These are phyloP conservation scores for Synergus japonicus DNA, from an alignment of 2,888 invertebrate species.

Conservation along the genomic window DNA sequence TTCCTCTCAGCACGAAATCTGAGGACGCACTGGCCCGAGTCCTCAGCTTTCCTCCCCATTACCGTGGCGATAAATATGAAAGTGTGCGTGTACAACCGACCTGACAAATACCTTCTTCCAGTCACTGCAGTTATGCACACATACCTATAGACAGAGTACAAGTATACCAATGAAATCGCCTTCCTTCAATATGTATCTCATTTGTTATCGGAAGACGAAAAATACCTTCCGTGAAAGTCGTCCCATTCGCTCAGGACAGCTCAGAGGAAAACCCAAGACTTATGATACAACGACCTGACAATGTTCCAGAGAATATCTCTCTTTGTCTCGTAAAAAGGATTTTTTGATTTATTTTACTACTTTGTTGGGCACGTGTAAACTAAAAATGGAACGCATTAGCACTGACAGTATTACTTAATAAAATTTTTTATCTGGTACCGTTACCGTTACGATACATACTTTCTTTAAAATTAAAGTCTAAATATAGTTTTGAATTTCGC, in stretches of 20 bases:
- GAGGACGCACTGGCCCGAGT: slow-evolving; percentile 67
- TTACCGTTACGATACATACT: too few species aligned
- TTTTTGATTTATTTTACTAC: not conserved
- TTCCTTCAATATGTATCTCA: slow-evolving; percentile 32
- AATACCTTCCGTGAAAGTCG: slow-evolving; percentile 37
- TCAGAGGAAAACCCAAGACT: not conserved
- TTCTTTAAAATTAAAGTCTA: too few species aligned
- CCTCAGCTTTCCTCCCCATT: slow-evolving; percentile 60
- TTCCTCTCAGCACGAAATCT: slow-evolving; percentile 68
- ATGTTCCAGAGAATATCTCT: slow-evolving; percentile 9
- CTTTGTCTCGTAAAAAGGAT: not conserved
- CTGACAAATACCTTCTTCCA: slow-evolving; percentile 51
- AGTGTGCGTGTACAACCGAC: slow-evolving; percentile 59
- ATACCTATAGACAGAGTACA: not conserved
- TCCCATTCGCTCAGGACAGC: slow-evolving; percentile 17
- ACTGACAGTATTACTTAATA: too few species aligned
- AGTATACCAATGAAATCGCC: slow-evolving; percentile 14
- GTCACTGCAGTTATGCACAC: slow-evolving; percentile 45
- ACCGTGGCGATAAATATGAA: slow-evolving; percentile 65
- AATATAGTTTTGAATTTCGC: too few species aligned
- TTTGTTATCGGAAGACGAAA: slow-evolving; percentile 34
- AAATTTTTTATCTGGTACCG: too few species aligned
- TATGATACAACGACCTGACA: not conserved
- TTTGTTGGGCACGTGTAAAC: too few species aligned
- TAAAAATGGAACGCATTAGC: too few species aligned